Evolutionary conservation across 2,797 vertebrate genomes (phyloP).

Genomic region (Craterocephalus amniculus): DNA sequence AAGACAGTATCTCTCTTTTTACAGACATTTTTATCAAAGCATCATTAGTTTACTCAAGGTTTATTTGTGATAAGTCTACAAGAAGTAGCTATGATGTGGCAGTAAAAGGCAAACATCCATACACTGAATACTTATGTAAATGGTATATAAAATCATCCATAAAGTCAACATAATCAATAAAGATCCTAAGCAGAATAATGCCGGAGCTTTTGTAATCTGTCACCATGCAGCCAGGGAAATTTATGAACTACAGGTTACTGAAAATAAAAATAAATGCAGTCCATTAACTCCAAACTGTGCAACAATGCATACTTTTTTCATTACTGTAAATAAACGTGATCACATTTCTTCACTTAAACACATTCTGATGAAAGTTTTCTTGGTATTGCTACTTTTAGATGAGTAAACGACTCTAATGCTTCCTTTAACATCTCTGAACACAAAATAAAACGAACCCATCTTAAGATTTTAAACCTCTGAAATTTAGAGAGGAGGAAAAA

Average conservation of each 20-base stretch:
- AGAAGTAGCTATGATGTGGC: no score
- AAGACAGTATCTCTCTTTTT: no score
- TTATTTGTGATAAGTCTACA: no score
- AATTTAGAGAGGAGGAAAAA: slow-evolving; percentile 1
- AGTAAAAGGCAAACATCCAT: no score
- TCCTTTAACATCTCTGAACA: slow-evolving; percentile 4
- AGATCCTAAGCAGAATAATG: background rate
- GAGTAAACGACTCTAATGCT: slow-evolving; percentile 7
- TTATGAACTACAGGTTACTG: background rate
- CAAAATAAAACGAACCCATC: background rate
- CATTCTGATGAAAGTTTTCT: background rate
- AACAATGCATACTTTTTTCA: background rate
- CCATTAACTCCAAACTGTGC: background rate
- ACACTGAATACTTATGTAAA: no score
- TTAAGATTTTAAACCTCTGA: slow-evolving; percentile 6
- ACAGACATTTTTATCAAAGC: no score
- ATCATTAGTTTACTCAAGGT: no score
- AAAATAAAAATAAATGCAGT: background rate
- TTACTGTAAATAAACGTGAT: background rate
- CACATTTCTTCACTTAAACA: background rate
- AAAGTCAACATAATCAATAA: no score
- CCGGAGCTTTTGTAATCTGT: background rate
- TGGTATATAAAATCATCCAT: background rate
- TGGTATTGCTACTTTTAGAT: background rate
- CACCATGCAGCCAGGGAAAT: background rate